These are phyloP conservation scores for Sycophaga agraensis DNA, from an alignment of 1,140 invertebrate genomes.

Conservation along the genomic window DNA sequence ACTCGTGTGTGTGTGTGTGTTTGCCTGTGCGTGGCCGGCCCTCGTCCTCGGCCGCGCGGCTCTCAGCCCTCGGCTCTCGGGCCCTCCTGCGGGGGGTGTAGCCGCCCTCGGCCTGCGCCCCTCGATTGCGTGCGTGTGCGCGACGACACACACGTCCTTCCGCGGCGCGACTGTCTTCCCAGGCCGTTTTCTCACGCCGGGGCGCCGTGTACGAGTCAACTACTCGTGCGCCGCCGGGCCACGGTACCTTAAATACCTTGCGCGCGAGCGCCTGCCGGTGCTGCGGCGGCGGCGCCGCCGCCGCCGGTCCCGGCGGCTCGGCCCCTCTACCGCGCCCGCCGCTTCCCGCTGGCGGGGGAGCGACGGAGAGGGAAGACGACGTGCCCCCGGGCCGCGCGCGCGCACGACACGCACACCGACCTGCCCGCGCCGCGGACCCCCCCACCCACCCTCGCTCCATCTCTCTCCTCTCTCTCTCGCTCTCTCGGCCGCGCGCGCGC, in stretches of 20 bases:
- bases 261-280: slow-evolving; percentile 35
- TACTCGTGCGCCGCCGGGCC: slow-evolving; percentile 57
- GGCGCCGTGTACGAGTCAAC: slow-evolving; percentile 58
- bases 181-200: slow-evolving; percentile 32
- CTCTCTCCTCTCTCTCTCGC: slow-evolving; percentile 1
- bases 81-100: too few species aligned
- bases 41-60: not conserved
- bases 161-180: slow-evolving; percentile 28
- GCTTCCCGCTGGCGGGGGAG: slow-evolving; percentile 51
- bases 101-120: not conserved
- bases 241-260: slow-evolving; percentile 60
- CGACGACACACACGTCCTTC: slow-evolving; percentile 12
- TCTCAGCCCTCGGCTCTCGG: not conserved
- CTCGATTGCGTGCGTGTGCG: not conserved
- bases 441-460: not conserved
- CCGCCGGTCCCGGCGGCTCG: slow-evolving; percentile 23
- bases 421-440: slow-evolving; percentile 15
- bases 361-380: slow-evolving; percentile 27
- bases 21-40: not conserved
- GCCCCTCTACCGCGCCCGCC: slow-evolving; percentile 41
- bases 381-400: slow-evolving; percentile 37
- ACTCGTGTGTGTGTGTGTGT: not conserved
- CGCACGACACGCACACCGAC: too few species aligned
- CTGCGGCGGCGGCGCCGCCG: slow-evolving; percentile 30
- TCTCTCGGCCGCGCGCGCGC: not conserved